Evolutionary conservation across 2,797 vertebrate species (phyloP).

Genomic region (Eulemur mongoz): DNA sequence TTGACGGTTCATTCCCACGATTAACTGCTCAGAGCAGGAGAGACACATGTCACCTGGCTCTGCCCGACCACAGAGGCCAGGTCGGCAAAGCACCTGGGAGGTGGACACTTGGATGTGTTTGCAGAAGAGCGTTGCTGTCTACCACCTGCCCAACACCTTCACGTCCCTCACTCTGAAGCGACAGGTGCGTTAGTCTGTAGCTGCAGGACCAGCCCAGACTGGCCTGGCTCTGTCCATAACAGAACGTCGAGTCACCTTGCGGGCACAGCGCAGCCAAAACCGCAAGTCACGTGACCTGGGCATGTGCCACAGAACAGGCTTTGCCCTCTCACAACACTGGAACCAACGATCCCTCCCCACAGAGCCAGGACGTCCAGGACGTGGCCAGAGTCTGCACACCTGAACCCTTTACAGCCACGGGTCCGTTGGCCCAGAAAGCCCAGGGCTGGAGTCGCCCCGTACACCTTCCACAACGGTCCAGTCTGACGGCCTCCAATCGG

Average conservation of each 20-base stretch:
- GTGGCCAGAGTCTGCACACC: not conserved
- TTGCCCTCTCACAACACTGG: not conserved
- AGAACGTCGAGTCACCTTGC: not conserved
- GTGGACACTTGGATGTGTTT: fast-evolving
- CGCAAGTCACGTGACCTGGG: not conserved
- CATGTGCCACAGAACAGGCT: not conserved
- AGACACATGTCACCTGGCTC: fast-evolving
- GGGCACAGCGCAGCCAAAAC: not conserved
- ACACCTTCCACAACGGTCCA: too few relatives aligned
- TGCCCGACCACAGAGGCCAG: too few relatives aligned
- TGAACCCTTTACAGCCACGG: not conserved
- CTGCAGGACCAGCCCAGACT: not conserved
- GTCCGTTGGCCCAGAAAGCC: not conserved
- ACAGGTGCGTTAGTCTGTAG: fast-evolving
- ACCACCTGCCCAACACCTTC: not conserved
- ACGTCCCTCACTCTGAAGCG: not conserved
- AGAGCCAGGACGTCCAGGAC: not conserved
- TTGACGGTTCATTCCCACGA: not conserved
- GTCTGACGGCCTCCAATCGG: too few relatives aligned
- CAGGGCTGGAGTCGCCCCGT: too few relatives aligned
- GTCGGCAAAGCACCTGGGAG: not conserved
- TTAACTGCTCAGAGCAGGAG: not conserved
- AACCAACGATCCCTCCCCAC: not conserved
- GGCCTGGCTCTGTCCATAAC: not conserved
- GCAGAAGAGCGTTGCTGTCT: fast-evolving